Conservation (phyloP, 1,140 invertebrate genomes). For the Cheumatopsyche charites region DNA sequence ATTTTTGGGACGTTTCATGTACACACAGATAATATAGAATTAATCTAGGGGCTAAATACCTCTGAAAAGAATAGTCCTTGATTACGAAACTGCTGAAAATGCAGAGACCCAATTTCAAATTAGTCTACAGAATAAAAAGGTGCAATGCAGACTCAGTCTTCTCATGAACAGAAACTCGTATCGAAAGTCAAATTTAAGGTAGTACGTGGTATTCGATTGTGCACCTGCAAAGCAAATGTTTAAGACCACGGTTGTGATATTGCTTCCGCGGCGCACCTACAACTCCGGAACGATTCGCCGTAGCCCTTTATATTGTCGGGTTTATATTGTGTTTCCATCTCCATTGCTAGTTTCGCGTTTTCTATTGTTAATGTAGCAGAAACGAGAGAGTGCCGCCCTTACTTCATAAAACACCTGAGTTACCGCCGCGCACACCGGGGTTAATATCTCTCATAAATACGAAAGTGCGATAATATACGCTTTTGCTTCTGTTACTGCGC, state of each 20-base stretch:
- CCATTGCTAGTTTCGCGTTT: conserved; percentile 21
- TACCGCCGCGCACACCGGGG: background rate
- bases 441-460: conserved; percentile 24
- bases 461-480: conserved; percentile 17
- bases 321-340: conserved; percentile 7
- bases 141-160: too few relatives aligned
- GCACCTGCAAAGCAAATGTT: too few relatives aligned
- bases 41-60: too few relatives aligned
- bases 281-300: conserved; percentile 14
- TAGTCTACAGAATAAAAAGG: too few relatives aligned
- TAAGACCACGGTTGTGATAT: background rate
- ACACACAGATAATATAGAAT: too few relatives aligned
- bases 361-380: conserved; percentile 24
- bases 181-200: too few relatives aligned
- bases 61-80: too few relatives aligned
- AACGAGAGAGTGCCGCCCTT: background rate
- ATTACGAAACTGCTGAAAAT: too few relatives aligned
- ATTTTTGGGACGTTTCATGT: too few relatives aligned
- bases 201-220: too few relatives aligned
- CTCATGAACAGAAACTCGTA: too few relatives aligned
- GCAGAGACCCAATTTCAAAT: too few relatives aligned
- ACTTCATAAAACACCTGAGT: conserved; percentile 26
- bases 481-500: conserved; percentile 1
- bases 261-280: background rate
- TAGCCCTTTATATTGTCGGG: background rate